These are phyloP conservation scores for Sebastes matsubarae DNA, from an alignment of 2,797 vertebrate species.

Conservation along the genomic window DNA sequence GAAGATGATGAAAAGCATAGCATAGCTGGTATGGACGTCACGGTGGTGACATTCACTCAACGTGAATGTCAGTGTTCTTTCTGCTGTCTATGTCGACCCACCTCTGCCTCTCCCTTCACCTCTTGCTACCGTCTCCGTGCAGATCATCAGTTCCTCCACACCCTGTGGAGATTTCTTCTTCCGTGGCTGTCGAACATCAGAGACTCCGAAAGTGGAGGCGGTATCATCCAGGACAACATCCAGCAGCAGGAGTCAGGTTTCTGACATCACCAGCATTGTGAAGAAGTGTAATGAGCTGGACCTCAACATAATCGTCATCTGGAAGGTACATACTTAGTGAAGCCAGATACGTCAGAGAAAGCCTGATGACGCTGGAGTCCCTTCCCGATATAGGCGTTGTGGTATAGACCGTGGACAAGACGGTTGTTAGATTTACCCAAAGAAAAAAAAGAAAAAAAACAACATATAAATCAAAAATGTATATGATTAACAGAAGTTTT, in stretches of 20 bases:
- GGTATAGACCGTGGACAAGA: background rate
- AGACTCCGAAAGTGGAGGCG: slow-evolving; percentile 70
- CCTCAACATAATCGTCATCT: slow-evolving; percentile 91
- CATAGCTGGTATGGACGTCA: background rate
- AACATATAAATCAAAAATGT: too few species aligned
- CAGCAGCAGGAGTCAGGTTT: slow-evolving; percentile 53
- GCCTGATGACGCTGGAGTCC: background rate
- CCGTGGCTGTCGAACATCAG: slow-evolving; percentile 80
- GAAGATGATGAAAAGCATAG: background rate
- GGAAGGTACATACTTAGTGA: slow-evolving; percentile 86
- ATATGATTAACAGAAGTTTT: too few species aligned
- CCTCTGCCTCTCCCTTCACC: background rate
- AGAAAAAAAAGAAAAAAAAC: too few species aligned
- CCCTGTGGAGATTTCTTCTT: slow-evolving; percentile 98
- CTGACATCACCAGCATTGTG: slow-evolving; percentile 79
- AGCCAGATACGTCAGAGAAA: background rate
- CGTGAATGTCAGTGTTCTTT: too few species aligned
- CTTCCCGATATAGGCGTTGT: too few species aligned
- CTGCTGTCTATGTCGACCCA: background rate
- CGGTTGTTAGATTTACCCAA: background rate
- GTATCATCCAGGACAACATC: slow-evolving; percentile 38
- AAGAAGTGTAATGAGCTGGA: slow-evolving; percentile 91
- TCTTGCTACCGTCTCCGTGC: slow-evolving; percentile 18
- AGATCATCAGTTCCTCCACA: slow-evolving; percentile 96
- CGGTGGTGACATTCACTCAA: background rate